phyloP scores from a whole-genome alignment of 1,140 invertebrate genomes.

The Heterodera carotae region DNA sequence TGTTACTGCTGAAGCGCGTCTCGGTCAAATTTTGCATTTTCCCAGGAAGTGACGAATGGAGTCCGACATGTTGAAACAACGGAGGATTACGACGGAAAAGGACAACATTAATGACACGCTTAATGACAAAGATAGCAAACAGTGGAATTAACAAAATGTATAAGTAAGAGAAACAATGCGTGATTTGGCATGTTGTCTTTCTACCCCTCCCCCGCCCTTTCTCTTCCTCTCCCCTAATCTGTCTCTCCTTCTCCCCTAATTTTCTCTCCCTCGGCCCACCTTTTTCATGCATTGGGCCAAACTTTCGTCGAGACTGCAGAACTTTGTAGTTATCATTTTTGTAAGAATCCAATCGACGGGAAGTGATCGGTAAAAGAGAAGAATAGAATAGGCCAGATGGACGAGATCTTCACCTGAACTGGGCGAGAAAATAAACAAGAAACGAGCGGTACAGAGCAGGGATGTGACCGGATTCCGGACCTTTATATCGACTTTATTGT shows the following conservation, averaged over 20 bases:
- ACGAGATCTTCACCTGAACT: conserved; percentile 7
- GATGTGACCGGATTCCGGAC: too few species aligned
- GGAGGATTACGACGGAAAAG: conserved; percentile 16
- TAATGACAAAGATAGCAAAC: too few species aligned
- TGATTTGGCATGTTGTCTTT: not conserved
- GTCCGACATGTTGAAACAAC: conserved; percentile 31
- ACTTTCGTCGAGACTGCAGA: conserved; percentile 17
- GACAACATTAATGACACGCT: conserved; percentile 11
- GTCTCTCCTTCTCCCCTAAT: too few species aligned
- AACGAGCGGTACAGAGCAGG: not conserved
- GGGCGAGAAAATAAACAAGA: not conserved
- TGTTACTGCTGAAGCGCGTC: conserved; percentile 9
- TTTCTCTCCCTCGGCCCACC: too few species aligned
- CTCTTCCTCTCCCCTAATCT: too few species aligned
- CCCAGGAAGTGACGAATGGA: conserved; percentile 26
- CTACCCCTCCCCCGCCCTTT: not conserved
- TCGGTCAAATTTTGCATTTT: conserved; percentile 35
- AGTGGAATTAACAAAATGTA: too few species aligned
- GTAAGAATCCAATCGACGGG: conserved; percentile 37
- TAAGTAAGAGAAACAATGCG: not conserved
- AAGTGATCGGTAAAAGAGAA: conserved; percentile 19
- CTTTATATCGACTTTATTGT: too few species aligned
- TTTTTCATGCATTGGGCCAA: conserved; percentile 11
- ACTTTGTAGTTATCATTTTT: conserved; percentile 17
- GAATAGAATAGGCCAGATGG: conserved; percentile 24